Conservation (phyloP, 37 sponge, comb jelly and placozoan genomes). For the Mnemiopsis leidyi region DNA sequence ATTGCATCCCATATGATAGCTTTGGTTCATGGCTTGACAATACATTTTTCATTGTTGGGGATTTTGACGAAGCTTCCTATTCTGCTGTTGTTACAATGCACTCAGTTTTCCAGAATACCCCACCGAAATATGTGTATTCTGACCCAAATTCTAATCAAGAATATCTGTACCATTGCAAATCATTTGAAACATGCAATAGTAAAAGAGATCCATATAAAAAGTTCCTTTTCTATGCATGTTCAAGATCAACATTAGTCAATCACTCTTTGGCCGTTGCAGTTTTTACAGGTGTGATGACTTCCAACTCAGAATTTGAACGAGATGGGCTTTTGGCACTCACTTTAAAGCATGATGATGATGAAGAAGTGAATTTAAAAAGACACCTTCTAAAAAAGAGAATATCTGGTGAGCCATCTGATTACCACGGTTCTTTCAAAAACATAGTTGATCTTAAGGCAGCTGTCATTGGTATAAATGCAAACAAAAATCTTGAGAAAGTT, state of each 20-base stretch:
- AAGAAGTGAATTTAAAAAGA: not conserved
- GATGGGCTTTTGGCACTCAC: conserved; percentile 6
- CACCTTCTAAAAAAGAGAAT: not conserved
- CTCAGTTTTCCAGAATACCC: not conserved
- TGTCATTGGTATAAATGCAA: not conserved
- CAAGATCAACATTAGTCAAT: not conserved
- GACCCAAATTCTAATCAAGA: not conserved
- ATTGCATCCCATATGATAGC: conserved; percentile 10
- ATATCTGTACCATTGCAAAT: not conserved
- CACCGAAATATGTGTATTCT: not conserved
- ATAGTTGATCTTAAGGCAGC: conserved; percentile 14
- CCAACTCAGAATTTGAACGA: conserved; percentile 9
- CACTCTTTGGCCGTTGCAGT: conserved; percentile 5
- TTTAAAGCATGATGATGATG: not conserved
- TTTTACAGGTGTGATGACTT: not conserved
- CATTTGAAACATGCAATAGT: not conserved
- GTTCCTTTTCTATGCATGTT: conserved; percentile 17
- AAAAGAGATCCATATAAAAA: not conserved
- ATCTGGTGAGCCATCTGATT: not conserved
- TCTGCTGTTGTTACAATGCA: not conserved
- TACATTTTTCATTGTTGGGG: conserved; percentile 14
- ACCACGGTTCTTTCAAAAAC: not conserved
- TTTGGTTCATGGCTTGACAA: conserved; percentile 28
- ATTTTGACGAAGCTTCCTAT: not conserved
- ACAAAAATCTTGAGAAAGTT: not conserved